Evolutionary conservation across 2,113 vertebrate genomes (phyloP).

Genomic region (Sylvia atricapilla): DNA sequence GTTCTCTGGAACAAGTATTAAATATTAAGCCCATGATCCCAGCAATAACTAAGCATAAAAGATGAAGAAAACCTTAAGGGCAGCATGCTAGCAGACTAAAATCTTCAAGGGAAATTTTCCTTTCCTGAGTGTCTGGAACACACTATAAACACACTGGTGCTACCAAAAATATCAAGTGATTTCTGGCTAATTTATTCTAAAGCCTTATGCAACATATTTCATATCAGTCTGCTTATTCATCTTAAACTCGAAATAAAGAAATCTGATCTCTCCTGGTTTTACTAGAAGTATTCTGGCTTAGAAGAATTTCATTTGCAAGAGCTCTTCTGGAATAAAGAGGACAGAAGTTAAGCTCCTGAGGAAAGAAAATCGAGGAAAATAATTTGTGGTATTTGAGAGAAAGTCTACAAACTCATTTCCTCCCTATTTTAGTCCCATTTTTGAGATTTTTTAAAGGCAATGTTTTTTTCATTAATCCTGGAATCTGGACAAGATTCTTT

Average conservation of each 20-base stretch:
- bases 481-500: background rate
- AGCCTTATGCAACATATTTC: constrained; percentile 41
- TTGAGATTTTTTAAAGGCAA: background rate
- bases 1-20: constrained; percentile 42
- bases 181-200: constrained; percentile 44
- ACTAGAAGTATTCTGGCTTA: constrained; percentile 33
- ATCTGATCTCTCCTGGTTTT: constrained; percentile 19
- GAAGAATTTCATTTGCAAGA: background rate
- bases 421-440: background rate
- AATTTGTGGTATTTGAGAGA: background rate
- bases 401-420: background rate
- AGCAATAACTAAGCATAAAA: constrained; percentile 39
- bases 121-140: constrained; percentile 28
- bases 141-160: constrained; percentile 20
- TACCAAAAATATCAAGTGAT: constrained; percentile 53
- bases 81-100: background rate
- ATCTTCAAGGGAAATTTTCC: constrained; percentile 30
- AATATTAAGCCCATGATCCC: constrained; percentile 38
- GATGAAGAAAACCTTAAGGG: constrained; percentile 43
- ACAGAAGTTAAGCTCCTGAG: constrained; percentile 10
- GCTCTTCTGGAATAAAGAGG: background rate
- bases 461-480: background rate
- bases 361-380: constrained; percentile 31
- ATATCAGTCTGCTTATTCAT: constrained; percentile 45
- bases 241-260: constrained; percentile 30